Evolutionary conservation across 2,888 invertebrate species (phyloP).

Genomic region (Sylvicola cinctus): DNA sequence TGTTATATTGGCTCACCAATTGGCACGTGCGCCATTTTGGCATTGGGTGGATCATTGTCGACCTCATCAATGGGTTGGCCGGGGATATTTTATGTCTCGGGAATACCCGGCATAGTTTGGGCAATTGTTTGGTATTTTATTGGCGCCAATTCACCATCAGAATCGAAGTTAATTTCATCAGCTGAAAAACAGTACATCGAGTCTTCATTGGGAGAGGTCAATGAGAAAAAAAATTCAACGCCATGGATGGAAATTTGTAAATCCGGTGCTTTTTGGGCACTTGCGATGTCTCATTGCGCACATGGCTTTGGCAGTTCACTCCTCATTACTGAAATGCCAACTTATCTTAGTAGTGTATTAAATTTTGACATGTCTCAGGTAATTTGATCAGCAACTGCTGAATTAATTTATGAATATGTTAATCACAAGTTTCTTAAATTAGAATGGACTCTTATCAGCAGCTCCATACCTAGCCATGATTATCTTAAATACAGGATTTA

Average conservation of each 20-base stretch:
- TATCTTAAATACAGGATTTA: constrained; percentile 28
- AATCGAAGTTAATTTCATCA: constrained; percentile 31
- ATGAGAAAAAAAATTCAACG: constrained; percentile 23
- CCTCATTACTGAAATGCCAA: constrained; percentile 46
- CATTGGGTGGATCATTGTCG: constrained; percentile 39
- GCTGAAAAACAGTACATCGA: constrained; percentile 35
- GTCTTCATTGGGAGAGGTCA: constrained; percentile 12
- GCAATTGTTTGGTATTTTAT: constrained; percentile 30
- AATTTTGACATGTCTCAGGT: constrained; percentile 31
- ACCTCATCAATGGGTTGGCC: constrained; percentile 40
- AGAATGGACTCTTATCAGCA: constrained; percentile 31
- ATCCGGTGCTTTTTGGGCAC: constrained; percentile 38
- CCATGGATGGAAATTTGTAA: constrained; percentile 45
- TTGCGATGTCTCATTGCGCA: constrained; percentile 37
- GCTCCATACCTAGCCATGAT: constrained; percentile 34
- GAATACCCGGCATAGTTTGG: constrained; percentile 30
- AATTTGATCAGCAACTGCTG: background rate
- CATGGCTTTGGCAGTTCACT: constrained; percentile 58
- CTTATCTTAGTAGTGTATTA: constrained; percentile 40
- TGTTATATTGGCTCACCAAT: constrained; percentile 41
- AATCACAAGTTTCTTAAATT: constrained; percentile 2
- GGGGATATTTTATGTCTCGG: constrained; percentile 40
- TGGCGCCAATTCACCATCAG: constrained; percentile 35
- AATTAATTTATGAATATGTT: background rate
- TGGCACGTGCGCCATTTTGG: constrained; percentile 43